Percentiles rank a stretch among this genome's conserved stretches.
Conservation (phyloP, 2,797 vertebrate genomes). For the Cichlasoma orientale region DNA sequence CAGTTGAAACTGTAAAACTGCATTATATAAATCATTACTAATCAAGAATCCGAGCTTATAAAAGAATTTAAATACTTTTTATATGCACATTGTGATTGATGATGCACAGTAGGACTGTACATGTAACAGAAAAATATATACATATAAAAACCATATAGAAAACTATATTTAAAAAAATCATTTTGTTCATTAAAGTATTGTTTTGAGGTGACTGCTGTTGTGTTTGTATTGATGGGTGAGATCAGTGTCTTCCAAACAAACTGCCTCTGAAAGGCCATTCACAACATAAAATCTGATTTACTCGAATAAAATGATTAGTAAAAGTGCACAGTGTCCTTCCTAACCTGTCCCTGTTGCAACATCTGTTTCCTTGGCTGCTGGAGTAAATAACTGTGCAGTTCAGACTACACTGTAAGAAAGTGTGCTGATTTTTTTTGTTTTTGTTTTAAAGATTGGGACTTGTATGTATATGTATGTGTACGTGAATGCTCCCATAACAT, state of each 20-base stretch:
- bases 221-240: background rate
- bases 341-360: background rate
- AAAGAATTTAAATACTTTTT: background rate
- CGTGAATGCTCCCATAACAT: too few species aligned
- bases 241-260: background rate
- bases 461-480: background rate
- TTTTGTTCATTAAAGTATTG: background rate
- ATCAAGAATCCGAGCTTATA: background rate
- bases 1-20: background rate
- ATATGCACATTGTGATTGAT: background rate
- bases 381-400: background rate
- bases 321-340: background rate
- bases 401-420: background rate
- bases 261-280: background rate
- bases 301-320: background rate
- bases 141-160: background rate
- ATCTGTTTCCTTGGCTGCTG: too few species aligned
- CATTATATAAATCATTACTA: background rate
- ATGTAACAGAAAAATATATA: background rate
- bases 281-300: background rate
- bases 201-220: background rate
- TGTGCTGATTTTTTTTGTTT: background rate
- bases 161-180: too few species aligned
- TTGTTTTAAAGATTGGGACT: background rate
- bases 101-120: background rate